Evolutionary conservation across 2,113 vertebrate genomes (phyloP), one percentile per base, ranked within the genome.

Genomic region (Narcine bancroftii): DNA sequence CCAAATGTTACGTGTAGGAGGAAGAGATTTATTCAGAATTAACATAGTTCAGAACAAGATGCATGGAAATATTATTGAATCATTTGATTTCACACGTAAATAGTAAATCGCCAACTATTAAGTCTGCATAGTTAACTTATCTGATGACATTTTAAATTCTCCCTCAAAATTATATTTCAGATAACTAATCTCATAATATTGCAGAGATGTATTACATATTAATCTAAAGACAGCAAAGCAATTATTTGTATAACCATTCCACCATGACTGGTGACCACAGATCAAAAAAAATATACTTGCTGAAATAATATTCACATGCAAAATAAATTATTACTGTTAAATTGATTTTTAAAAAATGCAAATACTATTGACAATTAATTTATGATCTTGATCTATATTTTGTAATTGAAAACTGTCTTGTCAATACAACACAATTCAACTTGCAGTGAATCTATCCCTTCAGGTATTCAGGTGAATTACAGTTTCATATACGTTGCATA

Each of bases 251-350:
- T 1, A 45, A 45, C 19, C 63, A 69, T 45, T 69, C 36, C 39
- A 66, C 26, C 63, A 45, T 42, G 42, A 91, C 39, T 91, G 36
- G 4, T 60, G 33, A 60, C 13, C 33, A 69, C 63, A 69, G 60
- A 45, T 69, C 63, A 39, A 65, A 4, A 42, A 39, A 89, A 89
- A 39, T 21, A 66, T 81, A 29, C 45, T 26, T 69, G 7, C 24
- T 26, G 47, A 91, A 69, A 91, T 69, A 91, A 69, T 42, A 69
- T 91, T 42, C 33, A 29, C 65, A 69, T 26, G 29, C 89, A 47
- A 45, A 89, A 87, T 11, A 69, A 42, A 17, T 69, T 36, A 91
- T 91, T 69, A 91, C 42, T 91, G 47, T 69, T 69, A 91, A 24
- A 13, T 69, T 65, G 42, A 66, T 42, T n/a, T n/a, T n/a, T 26